phyloP scores from a whole-genome alignment of 2,113 vertebrate species.

The Actenoides hombroni region DNA sequence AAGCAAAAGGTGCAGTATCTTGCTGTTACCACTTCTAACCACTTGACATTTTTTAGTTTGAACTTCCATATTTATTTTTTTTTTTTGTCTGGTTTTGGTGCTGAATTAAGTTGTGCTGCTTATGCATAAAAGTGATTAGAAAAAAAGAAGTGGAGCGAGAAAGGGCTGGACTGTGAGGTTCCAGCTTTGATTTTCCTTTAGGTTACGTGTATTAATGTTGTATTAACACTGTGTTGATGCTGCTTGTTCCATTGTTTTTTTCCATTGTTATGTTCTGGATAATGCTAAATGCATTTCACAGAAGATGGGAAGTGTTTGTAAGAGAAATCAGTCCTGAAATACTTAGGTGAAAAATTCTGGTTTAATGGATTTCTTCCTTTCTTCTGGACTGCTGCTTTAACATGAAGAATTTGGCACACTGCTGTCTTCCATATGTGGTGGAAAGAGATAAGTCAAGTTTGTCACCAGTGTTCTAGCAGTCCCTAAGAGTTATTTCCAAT shows the following conservation, averaged over 20 bases:
- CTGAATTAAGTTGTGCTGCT: background rate
- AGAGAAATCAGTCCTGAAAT: background rate
- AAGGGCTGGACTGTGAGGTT: background rate
- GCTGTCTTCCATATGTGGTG: background rate
- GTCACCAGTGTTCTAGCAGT: background rate
- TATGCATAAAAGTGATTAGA: background rate
- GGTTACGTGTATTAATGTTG: background rate
- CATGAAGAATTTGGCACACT: background rate
- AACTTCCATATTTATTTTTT: background rate
- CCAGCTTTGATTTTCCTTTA: background rate
- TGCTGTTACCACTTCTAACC: background rate
- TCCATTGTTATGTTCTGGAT: background rate
- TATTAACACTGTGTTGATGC: background rate
- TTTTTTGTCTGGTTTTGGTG: background rate
- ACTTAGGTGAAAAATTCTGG: background rate
- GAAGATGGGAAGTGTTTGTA: background rate
- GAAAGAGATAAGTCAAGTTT: background rate
- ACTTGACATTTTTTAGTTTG: background rate
- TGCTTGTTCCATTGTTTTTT: background rate
- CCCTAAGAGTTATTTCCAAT: background rate
- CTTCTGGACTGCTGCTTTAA: background rate
- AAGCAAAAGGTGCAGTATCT: background rate
- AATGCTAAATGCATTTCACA: background rate
- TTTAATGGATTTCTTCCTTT: background rate
- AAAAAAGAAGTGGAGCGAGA: background rate